phyloP scores from a whole-genome alignment of 2,888 invertebrate genomes.

The Phaonia tiefii region DNA sequence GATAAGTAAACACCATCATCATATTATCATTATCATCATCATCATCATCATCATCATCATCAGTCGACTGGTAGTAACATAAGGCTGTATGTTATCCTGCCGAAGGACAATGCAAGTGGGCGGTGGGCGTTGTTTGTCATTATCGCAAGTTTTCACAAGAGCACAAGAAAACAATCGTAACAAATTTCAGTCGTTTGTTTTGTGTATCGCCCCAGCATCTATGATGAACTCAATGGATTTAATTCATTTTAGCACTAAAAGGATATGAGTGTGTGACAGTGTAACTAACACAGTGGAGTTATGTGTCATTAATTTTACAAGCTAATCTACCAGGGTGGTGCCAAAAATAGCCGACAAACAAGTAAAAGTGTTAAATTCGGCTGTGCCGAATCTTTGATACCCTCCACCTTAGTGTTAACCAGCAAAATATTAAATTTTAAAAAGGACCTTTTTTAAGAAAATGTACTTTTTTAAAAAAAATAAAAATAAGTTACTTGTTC shows the following conservation, averaged over 20 bases:
- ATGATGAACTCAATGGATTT: conserved; percentile 19
- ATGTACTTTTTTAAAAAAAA: too few relatives aligned
- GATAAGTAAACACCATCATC: conserved; percentile 47
- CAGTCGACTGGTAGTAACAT: neutral
- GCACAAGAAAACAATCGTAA: conserved; percentile 40
- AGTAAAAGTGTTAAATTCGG: too few relatives aligned
- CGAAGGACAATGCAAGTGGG: neutral
- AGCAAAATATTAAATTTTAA: too few relatives aligned
- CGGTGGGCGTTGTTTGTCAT: neutral
- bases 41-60: conserved; percentile 10
- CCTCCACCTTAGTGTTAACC: too few relatives aligned
- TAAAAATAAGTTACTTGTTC: too few relatives aligned
- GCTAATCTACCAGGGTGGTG: too few relatives aligned
- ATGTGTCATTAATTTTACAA: too few relatives aligned
- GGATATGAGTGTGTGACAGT: conserved; percentile 18
- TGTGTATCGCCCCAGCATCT: neutral
- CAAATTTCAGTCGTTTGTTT: conserved; percentile 39
- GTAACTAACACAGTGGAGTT: too few relatives aligned
- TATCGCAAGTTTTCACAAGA: conserved; percentile 15
- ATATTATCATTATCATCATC: conserved; percentile 12
- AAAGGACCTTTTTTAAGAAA: too few relatives aligned
- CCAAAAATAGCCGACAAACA: too few relatives aligned
- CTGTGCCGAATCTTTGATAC: too few relatives aligned
- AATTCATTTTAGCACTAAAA: conserved; percentile 25
- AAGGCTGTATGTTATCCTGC: too few relatives aligned